Evolutionary conservation across 2,113 vertebrate species (phyloP).

Genomic region (Coptodon rendalli): DNA sequence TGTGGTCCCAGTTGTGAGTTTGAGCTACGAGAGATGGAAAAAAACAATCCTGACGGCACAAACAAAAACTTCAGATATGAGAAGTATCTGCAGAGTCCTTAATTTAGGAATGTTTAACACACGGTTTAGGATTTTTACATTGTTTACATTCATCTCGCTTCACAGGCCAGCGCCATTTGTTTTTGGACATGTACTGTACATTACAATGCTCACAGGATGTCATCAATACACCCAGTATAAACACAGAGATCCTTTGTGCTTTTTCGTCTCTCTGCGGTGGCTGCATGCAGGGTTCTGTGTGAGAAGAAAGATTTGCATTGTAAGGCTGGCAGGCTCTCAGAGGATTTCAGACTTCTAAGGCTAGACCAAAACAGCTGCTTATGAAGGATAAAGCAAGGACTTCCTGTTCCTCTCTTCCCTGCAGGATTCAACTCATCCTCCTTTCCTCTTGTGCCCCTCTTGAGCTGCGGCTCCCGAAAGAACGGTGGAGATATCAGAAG

Average conservation of each 20-base stretch:
- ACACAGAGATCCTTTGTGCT: conserved; percentile 39
- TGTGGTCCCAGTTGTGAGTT: conserved; percentile 46
- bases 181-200: neutral
- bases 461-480: neutral
- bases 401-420: conserved; percentile 46
- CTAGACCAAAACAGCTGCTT: conserved; percentile 46
- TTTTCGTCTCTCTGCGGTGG: conserved; percentile 8
- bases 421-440: conserved; percentile 10
- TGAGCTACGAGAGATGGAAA: conserved; percentile 32
- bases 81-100: neutral
- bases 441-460: conserved; percentile 33
- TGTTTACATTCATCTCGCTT: neutral
- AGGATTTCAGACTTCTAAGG: conserved; percentile 51
- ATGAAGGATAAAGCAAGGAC: conserved; percentile 53
- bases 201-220: conserved; percentile 18
- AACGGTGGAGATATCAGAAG: conserved; percentile 30
- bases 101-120: neutral
- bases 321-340: conserved; percentile 26
- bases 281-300: conserved; percentile 15
- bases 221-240: conserved; percentile 27
- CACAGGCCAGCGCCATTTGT: neutral
- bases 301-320: conserved; percentile 38
- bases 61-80: neutral
- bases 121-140: neutral
- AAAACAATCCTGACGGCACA: neutral